Evolutionary conservation across 2,888 invertebrate species (phyloP), one percentile per base, ranked within the genome.

Genomic region (Euzophera pinguis): DNA sequence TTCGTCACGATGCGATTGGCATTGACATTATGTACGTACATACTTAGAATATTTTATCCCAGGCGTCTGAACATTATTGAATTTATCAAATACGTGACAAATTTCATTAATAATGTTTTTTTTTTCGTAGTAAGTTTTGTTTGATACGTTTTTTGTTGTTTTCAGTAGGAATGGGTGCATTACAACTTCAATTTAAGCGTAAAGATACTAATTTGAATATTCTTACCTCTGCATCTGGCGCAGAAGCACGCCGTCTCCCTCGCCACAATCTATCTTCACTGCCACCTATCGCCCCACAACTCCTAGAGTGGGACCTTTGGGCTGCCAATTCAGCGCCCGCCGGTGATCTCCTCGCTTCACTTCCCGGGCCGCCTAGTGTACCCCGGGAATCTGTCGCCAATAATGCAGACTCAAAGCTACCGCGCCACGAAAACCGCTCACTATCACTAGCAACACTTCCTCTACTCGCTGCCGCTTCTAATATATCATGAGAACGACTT

Each of bases 321-420:
- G 94, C 95, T 72, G 95, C 96, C 64, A 96, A 85, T 59, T 96
- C 90, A 73, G 96, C 96, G 43, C 96, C 96, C 45, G 96, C 96
- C 0, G 96, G 96, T 29, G 96, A 92, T 55, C 96, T 91, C 53
- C 96, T 93, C 9, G 96, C 95, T 64, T 96, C 92, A 59, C 95
- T 94, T 2, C 95, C 95, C 43, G 93, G 93, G 53, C 93, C 93
- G 32, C 93, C 93, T 54, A 96, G 81, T 64, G 95, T 95, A 38
- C 95, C 96, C 63, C 96, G 91, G 7, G 96, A 96, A 79, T 97
- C 97, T 1, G 96, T 95, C 9, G 96, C 97, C 83, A 96, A 92
- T 54, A 97, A 87, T 39, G 97, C 96, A n/a, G 96, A 96, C 78
- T 97, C 97, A 81, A 97, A 97, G 84, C 97, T 97, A 63, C 97